Evolutionary conservation across 1,140 invertebrate species (phyloP), one percentile per base, ranked within the genome.

Genomic region (Pinna nobilis): DNA sequence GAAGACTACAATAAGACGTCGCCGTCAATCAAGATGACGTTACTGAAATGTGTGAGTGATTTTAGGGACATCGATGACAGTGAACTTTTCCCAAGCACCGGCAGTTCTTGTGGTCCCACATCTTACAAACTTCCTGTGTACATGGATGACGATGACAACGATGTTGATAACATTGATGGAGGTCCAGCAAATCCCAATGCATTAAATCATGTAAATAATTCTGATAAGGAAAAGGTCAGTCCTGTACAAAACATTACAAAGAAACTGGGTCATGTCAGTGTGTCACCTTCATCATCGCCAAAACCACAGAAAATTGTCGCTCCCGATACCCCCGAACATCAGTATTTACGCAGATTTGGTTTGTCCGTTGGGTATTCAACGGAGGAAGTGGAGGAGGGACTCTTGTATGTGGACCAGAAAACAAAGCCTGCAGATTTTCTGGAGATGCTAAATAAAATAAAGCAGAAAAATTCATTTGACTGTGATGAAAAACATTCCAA

Each of bases 381-480:
- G 55, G 33, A 67, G 32, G 74, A 78, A 25, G 69, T 83, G 15
- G 72, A 78, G 25, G 71, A 79, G 49, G 82, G 78, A 68, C 66
- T 85, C 41, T 50, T 66, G 13, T 72, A 74, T 65, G 76, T 76
- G 39, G 64, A 79, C 55, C 74, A 79, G n/a, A 74, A 79, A 64
- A 78, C 79, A 25, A 74, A 71, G 64, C 82, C 82, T 39, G 69
- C 78, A 39, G 82, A 82, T 32, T 85, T 83, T 55, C 57, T 85
- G 32, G 69, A 60, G 9, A 74, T 77, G 51, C 37, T 75, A 30
- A 67, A 60, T 33, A 35, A 44, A 6, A 30, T 76, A 33, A 57
- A 67, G 47, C 30, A 53, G n/a, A 63, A 49, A 7, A 49, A 65
- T n/a, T n/a, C n/a, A n/a, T n/a, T n/a, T n/a, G n/a, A n/a, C n/a